Conservation (phyloP, 2,113 vertebrate species). For the Sander vitreus region DNA sequence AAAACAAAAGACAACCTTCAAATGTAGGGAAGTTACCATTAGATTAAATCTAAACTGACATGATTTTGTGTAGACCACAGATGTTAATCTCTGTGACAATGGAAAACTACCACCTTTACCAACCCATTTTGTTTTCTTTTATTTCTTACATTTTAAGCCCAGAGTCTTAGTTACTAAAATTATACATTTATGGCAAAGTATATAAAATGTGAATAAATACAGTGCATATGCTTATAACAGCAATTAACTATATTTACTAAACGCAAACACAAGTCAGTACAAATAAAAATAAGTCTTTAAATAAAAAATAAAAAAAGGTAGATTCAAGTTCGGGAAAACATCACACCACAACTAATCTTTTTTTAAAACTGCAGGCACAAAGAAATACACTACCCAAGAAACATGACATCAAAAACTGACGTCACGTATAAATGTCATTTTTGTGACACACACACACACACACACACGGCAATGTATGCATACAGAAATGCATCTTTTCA, state of each 20-base stretch:
- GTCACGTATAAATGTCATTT: too few relatives aligned
- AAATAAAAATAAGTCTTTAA: too few relatives aligned
- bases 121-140: background rate
- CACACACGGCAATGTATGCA: background rate
- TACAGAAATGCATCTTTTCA: background rate
- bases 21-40: conserved; percentile 5
- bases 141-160: background rate
- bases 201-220: background rate
- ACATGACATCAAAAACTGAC: too few relatives aligned
- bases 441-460: background rate
- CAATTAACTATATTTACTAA: background rate
- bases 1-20: conserved; percentile 54
- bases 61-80: background rate
- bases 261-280: background rate
- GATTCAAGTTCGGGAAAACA: too few relatives aligned
- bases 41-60: background rate
- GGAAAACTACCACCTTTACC: background rate
- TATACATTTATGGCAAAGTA: background rate
- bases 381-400: too few relatives aligned
- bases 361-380: too few relatives aligned
- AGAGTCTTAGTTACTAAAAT: background rate
- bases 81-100: background rate
- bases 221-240: background rate
- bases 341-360: too few relatives aligned
- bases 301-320: background rate